Evolutionary conservation across 2,113 vertebrate species (phyloP).

Genomic region (Pavo muticus): DNA sequence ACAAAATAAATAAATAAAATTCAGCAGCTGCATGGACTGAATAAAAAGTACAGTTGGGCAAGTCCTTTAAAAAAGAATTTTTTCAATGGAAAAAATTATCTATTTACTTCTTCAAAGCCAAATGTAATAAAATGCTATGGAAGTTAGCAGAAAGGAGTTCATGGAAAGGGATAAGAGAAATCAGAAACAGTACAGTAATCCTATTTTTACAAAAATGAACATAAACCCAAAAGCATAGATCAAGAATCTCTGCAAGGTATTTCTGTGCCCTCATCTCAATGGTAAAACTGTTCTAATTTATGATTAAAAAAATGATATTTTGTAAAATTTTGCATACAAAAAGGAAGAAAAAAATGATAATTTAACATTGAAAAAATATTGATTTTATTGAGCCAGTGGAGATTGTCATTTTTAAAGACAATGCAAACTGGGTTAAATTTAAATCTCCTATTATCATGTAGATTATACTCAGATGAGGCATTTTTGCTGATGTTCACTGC

Average conservation of each 20-base stretch:
- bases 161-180: background rate
- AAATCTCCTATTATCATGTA: constrained; percentile 35
- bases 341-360: background rate
- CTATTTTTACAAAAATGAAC: background rate
- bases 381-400: background rate
- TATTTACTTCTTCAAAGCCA: background rate
- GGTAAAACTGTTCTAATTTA: background rate
- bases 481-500: constrained; percentile 34
- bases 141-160: background rate
- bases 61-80: background rate
- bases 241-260: background rate
- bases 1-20: background rate
- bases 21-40: background rate
- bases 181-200: background rate
- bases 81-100: background rate
- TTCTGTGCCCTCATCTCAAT: accelerated
- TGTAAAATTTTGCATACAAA: background rate
- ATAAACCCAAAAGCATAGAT: background rate
- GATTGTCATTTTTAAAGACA: constrained; percentile 5
- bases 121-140: background rate
- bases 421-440: constrained; percentile 27
- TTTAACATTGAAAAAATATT: background rate
- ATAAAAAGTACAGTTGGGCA: background rate
- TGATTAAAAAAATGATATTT: background rate
- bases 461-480: constrained; percentile 11